A percentile compares a stretch with the other conserved stretches of the same genome.
These are phyloP conservation scores for Puffinus mauretanicus DNA, from an alignment of 2,113 vertebrate species.

Conservation along the genomic window DNA sequence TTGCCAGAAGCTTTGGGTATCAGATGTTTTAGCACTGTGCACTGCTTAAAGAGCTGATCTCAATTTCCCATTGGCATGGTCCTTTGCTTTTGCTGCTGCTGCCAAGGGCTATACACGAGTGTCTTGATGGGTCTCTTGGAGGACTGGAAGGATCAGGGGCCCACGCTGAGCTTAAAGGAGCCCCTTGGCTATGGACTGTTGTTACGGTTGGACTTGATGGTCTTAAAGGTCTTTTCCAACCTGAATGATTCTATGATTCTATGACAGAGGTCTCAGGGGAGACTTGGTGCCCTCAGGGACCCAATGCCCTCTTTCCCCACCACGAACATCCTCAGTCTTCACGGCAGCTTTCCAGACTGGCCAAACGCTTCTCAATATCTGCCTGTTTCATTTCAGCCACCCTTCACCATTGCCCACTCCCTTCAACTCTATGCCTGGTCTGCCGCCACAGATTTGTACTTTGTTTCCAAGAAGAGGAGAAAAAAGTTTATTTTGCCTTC, in stretches of 20 bases:
- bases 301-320: not conserved
- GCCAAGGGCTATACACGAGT: not conserved
- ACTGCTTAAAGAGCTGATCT: not conserved
- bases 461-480: not conserved
- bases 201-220: not conserved
- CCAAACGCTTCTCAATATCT: not conserved
- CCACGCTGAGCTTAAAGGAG: not conserved
- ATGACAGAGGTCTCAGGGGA: not conserved
- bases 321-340: not conserved
- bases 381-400: not conserved
- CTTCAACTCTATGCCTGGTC: not conserved
- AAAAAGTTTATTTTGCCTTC: not conserved
- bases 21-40: not conserved
- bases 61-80: rapidly evolving
- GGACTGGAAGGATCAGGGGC: not conserved
- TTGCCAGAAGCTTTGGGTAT: not conserved
- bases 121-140: not conserved
- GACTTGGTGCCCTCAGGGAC: not conserved
- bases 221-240: not conserved
- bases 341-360: not conserved
- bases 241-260: not conserved
- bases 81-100: not conserved
- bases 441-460: not conserved
- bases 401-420: not conserved
- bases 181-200: not conserved